Base-by-base conservation (phyloP, 2,113 vertebrate genomes). In the Arvicanthis niloticus region DNA sequence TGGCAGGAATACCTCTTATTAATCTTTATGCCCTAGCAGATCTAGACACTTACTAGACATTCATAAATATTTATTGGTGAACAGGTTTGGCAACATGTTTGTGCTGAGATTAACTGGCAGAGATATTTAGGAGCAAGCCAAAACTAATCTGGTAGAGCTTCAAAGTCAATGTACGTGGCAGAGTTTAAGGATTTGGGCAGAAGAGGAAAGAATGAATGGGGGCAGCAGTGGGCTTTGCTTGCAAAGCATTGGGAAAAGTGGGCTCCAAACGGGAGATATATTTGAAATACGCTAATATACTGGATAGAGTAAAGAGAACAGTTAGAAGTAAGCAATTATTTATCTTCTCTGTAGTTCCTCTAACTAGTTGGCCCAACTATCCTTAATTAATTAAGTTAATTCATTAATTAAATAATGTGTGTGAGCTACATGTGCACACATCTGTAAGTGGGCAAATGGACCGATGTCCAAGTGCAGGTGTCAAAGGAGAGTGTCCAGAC, bases 111-210 rank as follows among this genome's bases (percentile, higher is more conserved):
- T 48, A 84, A 94, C 85, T 72, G 48, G 24, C 70, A 86, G 31
- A 88, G 29, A 29, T 94, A 56, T 37, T 94, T 94, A 91, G 40
- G n/a, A 80, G 84, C 72, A 88, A 96, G 48, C 31, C 16, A 97
- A 88, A 95, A 81, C 1, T 77, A 96, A 80, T 75, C 40, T 16
- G 31, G 68, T n/a, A 58, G 40, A 19, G 24, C 19, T 80, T 4
- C n/a, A 88, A 92, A 76, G 51, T 67, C 13, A 37, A 56, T 65
- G 40, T 80, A 77, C 58, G 45, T 60, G 73, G 10, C 67, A 65
- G 16, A 72, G 62, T 26, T 5, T n/a, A 76, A 88, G 62, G 60
- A 92, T 2, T 1, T 5, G 65, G 19, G 7, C 42, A 40, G 45
- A 86, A 21, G 58, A 13, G 7, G 21, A 68, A 24, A 68, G 19